Percentiles rank a stretch among this genome's conserved stretches.
Evolutionary conservation across 2,888 invertebrate species (phyloP).

Genomic region (Acleris sparsana): DNA sequence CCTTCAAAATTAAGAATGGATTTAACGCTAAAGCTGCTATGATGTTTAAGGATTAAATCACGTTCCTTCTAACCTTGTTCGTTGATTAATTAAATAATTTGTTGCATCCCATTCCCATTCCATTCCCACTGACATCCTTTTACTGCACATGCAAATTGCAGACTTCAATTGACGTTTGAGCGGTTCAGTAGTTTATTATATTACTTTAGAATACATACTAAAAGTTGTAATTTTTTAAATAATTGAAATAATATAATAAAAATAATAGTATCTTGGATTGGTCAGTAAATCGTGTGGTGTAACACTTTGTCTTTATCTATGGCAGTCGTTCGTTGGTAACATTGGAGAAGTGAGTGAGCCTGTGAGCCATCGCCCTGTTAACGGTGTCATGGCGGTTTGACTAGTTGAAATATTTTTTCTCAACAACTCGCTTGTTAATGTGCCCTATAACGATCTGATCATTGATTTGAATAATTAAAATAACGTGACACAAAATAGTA

Average conservation of each 20-base stretch:
- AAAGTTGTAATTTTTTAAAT: too few species aligned
- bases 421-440: conserved; percentile 80
- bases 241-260: too few species aligned
- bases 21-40: too few species aligned
- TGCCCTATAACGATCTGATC: conserved; percentile 79
- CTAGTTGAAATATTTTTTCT: conserved; percentile 80
- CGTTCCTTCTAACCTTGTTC: not conserved
- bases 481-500: conserved; percentile 69
- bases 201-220: not conserved
- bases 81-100: conserved; percentile 32
- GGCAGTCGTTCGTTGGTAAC: conserved; percentile 57
- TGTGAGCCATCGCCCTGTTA: conserved; percentile 84
- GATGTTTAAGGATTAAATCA: too few species aligned
- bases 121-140: conserved; percentile 10
- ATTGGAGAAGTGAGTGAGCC: conserved; percentile 59
- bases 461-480: conserved; percentile 70
- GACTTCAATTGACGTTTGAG: not conserved
- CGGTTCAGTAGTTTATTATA: not conserved
- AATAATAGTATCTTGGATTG: not conserved
- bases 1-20: too few species aligned
- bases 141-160: conserved; percentile 15
- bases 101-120: conserved; percentile 30
- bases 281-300: conserved; percentile 13
- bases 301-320: conserved; percentile 32
- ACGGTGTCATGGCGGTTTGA: conserved; percentile 85